Conservation (phyloP, 2,888 invertebrate species). For the Melipona beecheii region DNA sequence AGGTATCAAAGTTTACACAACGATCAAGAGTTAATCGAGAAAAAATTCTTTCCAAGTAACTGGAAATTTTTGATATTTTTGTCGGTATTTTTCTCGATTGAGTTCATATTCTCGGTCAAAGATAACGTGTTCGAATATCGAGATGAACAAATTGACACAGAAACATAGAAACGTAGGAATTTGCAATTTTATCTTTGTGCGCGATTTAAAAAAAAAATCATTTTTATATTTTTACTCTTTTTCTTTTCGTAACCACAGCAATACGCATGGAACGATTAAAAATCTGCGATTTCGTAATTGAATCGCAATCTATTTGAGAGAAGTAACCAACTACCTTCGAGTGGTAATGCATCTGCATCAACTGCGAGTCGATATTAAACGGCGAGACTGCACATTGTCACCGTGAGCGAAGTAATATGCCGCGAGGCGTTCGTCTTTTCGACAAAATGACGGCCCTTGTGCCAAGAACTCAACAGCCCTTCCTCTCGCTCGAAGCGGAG, state of each 20-base stretch:
- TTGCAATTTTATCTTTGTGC: too few species aligned
- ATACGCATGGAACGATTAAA: neutral
- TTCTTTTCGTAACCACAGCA: neutral
- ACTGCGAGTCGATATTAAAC: neutral
- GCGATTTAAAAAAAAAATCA: too few species aligned
- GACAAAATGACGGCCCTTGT: neutral
- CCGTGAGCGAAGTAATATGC: conserved; percentile 1
- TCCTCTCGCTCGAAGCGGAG: neutral
- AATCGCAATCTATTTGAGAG: neutral
- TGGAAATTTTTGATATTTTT: too few species aligned
- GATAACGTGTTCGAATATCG: neutral
- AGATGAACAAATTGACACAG: neutral
- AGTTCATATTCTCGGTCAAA: too few species aligned
- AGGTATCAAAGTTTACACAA: neutral
- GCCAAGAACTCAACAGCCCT: conserved; percentile 11
- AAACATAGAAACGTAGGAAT: too few species aligned
- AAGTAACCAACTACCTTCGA: neutral
- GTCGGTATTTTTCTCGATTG: too few species aligned
- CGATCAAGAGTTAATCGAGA: neutral
- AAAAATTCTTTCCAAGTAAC: neutral
- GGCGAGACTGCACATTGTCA: neutral
- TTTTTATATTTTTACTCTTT: too few species aligned
- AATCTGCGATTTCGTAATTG: neutral
- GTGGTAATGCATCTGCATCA: neutral
- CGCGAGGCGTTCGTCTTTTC: neutral